Evolutionary conservation across 23 tunicate genomes (phyloP), one percentile per base, ranked within the genome.

Genomic region (Trididemnum clinides): DNA sequence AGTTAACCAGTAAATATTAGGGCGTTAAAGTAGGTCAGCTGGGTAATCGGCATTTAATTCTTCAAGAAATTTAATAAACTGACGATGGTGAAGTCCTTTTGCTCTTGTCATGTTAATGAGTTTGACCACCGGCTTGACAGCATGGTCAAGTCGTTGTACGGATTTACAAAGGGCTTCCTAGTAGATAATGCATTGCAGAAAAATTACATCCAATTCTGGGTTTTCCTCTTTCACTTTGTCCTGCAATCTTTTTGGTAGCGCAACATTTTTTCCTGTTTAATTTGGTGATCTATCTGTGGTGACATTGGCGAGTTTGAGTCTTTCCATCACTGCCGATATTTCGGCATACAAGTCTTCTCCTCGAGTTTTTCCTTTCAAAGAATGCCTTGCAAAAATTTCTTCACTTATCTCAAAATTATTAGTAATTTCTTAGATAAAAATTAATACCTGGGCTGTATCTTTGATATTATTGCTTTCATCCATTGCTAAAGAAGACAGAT

Each of bases 251-350:
- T 70, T 70, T 70, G 30, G 82, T 15, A 76, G 63, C 29, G 71
- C 82, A 39, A 76, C 70, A 30, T 76, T 76, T 76, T 76, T 76
- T 76, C 63, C 82, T 30, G 70, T 76, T 30, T 39, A 27, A 37
- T 57, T 57, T 79, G 84, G 84, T 5, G 70, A 79, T 57, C 84
- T 73, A 79, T 79, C 72, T 10, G 84, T 79, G 71, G 72, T 79
- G 84, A 79, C 34, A 57, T 54, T 57, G 4, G 51, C 37, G 29
- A 54, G 72, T 32, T 39, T 79, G 18, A 74, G 28, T 23, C 58
- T 39, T 23, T 74, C 81, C 2, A 74, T 74, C 58, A 39, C 57
- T 36, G 58, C 81, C 37, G 58, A 36, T 21, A 54, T 25, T 54
- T 79, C 23, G 73, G 32, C 15, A 79, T 57, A 79, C 7, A 79